Percentiles rank a stretch among this genome's conserved stretches.
phyloP scores from a whole-genome alignment of 64 coral and sea anemone genomes.

The Pachyseris speciosa region DNA sequence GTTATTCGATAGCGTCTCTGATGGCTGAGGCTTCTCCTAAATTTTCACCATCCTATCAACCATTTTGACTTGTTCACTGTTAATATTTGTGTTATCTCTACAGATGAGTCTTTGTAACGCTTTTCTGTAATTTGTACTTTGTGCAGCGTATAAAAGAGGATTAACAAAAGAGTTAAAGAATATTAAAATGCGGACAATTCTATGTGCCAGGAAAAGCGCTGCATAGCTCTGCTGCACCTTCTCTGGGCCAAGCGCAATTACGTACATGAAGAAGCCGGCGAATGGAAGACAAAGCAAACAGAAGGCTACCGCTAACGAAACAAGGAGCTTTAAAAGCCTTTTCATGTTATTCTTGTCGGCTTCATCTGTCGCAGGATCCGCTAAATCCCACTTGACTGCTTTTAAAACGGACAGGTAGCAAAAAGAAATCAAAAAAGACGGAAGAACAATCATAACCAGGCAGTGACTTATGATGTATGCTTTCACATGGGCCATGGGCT shows the following conservation, averaged over 20 bases:
- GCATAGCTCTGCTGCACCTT: not conserved
- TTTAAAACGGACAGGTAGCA: slow-evolving; percentile 7
- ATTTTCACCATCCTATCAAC: no score
- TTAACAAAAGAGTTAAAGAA: slow-evolving; percentile 12
- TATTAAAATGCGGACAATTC: slow-evolving; percentile 7
- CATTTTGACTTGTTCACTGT: no score
- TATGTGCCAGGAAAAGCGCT: not conserved
- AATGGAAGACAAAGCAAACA: slow-evolving; percentile 1
- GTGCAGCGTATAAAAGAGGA: slow-evolving; percentile 13
- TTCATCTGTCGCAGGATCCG: not conserved
- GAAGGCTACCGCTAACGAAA: not conserved
- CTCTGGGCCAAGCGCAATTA: not conserved
- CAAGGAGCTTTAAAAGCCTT: slow-evolving; percentile 14
- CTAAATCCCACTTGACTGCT: not conserved
- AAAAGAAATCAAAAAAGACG: slow-evolving; percentile 21
- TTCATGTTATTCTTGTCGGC: not conserved
- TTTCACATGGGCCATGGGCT: not conserved
- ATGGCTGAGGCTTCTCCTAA: no score
- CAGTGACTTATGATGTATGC: not conserved
- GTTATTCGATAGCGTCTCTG: no score
- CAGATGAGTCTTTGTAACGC: no score
- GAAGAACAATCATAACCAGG: not conserved
- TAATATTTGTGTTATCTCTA: no score
- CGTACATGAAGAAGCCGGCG: slow-evolving; percentile 7
- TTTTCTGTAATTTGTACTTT: slow-evolving; percentile 22